Percentiles rank a stretch among this genome's conserved stretches.
phyloP scores from a whole-genome alignment of 2,113 vertebrate genomes.

The Thryonomys swinderianus region DNA sequence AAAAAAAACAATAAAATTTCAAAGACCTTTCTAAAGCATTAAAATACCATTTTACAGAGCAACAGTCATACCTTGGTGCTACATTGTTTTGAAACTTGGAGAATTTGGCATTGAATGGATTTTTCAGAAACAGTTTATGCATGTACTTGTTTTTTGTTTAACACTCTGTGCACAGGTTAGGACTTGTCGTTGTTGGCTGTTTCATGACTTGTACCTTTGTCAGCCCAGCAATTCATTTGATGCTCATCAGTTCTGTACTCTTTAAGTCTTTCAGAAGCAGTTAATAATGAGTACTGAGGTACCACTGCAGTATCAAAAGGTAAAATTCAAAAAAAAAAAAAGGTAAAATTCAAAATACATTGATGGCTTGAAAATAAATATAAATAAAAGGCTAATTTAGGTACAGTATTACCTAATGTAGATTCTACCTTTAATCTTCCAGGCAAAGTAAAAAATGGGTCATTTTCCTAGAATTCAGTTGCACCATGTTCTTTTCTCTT shows the following conservation, averaged over 20 bases:
- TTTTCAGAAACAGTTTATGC: not conserved
- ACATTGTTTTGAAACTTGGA: not conserved
- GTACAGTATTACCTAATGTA: not conserved
- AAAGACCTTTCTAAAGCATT: not conserved
- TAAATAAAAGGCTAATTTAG: not conserved
- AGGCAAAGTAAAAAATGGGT: not conserved
- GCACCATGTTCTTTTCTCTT: not conserved
- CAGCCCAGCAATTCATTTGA: not conserved
- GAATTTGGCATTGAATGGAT: not conserved
- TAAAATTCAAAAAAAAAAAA: too few species aligned
- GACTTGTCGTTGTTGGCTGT: not conserved
- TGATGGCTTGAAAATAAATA: not conserved
- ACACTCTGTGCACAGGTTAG: not conserved
- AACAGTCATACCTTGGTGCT: not conserved
- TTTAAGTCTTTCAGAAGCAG: not conserved
- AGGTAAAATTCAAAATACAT: conserved; percentile 29
- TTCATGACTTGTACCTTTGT: not conserved
- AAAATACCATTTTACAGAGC: conserved; percentile 21
- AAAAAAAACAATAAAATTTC: not conserved
- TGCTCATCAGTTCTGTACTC: not conserved
- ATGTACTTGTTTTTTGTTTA: not conserved
- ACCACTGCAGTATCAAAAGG: not conserved
- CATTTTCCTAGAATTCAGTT: not conserved
- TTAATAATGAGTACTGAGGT: not conserved
- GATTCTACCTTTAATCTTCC: not conserved